Base-by-base conservation (phyloP, 2,797 vertebrate species). In the Carapus acus region DNA sequence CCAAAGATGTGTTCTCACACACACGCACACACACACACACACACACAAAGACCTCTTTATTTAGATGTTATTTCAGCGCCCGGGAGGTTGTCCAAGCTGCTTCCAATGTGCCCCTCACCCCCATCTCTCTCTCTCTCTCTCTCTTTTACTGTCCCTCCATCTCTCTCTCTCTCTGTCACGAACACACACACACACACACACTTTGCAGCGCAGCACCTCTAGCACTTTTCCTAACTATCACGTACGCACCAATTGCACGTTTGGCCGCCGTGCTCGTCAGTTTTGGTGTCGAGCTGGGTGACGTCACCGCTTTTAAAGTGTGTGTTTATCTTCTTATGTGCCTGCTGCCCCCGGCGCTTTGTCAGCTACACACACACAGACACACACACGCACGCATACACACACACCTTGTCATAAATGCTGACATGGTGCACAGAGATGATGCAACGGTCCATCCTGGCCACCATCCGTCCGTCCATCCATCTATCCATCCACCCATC, bases 31-130 rank as follows among this genome's bases (percentile, higher is more conserved):
- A 58, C 67, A 65, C 72, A 62, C 62, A 52, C 57, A 54, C n/a
- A 57, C 49, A 65, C 29, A 90, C 85, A 89, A 87, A 85, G 82
- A 77, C 53, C 65, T 77, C 84, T 88, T 89, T 88, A 83, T 88
- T 43, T 64, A 54, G 63, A 69, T 72, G 81, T 78, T 84, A 74
- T 82, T 84, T 81, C 74, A 74, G 71, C 67, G 75, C 57, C 67
- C 66, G 74, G 77, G 71, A 82, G 44, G 70, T 62, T 58, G 70
- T 79, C 77, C 78, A 79, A 81, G 63, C 76, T 70, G 50, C 60
- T 67, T 58, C 67, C 57, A 63, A 67, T 67, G 74, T 62, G 74
- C 73, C 64, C 78, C 53, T 43, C 58, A 68, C 63, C 40, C 59
- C 49, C 40, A 27, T 9, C 24, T 27, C 24, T 27, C 9, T 27